Conservation (phyloP, 2,888 invertebrate genomes). For the Erebia epiphron region DNA sequence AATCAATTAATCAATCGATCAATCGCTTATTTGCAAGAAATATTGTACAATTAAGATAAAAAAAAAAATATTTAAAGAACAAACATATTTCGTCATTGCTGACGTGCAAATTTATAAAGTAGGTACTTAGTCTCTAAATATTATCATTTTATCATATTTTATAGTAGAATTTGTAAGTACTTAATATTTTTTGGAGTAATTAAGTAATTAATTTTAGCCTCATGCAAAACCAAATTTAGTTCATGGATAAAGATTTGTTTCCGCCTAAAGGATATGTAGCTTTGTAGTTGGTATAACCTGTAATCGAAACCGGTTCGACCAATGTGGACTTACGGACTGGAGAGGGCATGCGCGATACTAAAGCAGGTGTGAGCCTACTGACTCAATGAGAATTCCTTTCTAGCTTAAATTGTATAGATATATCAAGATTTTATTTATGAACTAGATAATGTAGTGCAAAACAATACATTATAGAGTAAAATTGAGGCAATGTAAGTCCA, state of each 20-base stretch:
- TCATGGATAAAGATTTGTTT: slow-evolving; percentile 63
- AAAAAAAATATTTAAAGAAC: no score
- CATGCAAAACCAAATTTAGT: slow-evolving; percentile 2
- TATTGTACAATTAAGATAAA: no score
- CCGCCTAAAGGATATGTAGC: slow-evolving; percentile 79
- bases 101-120: no score
- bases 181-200: not conserved
- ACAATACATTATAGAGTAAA: no score
- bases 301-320: slow-evolving; percentile 80
- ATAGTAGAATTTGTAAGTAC: no score
- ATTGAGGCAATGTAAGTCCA: no score
- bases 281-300: slow-evolving; percentile 71
- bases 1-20: no score
- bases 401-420: slow-evolving; percentile 37
- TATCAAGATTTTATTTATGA: slow-evolving; percentile 20
- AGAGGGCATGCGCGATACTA: slow-evolving; percentile 78
- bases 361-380: slow-evolving; percentile 79
- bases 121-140: no score
- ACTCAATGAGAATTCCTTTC: slow-evolving; percentile 78
- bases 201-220: not conserved
- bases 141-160: no score
- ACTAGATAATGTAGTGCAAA: not conserved
- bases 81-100: no score
- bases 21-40: no score
- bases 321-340: slow-evolving; percentile 76